Base-by-base conservation (phyloP, 1,140 invertebrate genomes). In the Yoshiicerus persimilis region DNA sequence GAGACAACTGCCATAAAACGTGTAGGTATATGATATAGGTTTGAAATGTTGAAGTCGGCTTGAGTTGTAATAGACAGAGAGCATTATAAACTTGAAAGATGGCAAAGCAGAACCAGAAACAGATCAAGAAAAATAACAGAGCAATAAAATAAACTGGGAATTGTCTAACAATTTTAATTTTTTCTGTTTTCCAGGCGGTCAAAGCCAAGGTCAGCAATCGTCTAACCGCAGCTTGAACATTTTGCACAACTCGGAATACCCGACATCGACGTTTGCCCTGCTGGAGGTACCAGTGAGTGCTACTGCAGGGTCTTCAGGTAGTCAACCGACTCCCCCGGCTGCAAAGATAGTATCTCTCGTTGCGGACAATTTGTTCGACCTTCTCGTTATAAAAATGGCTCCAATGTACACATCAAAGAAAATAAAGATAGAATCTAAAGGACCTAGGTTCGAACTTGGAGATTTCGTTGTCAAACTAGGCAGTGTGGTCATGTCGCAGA, bases 401-500 rank as follows among this genome's bases (percentile, higher is more conserved):
- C 95, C 95, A 83, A 96, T 97, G 89, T 99, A 98, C 91, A 95
- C 95, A 20, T 96, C 96, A 13, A 98, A 98, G 93, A 97, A 98
- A 92, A 92, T 92, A 38, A 94, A 94, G 92, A 95, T 97, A 86
- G 98, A 99, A 92, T 96, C 96, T 0, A 98, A 98, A 92, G 98
- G 98, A 0, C 96, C 96, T 0, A 94, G 97, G 80, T 99, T 97
- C 93, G 97, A 98, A 92, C 94, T 98, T 34, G 96, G 96, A 0
- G 98, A 99, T 92, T 99, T 99, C 93, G 95, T 97, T 90, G 96
- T 99, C 5, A 99, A 99, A 93, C 93, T 99, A 3, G 98, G 98
- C 32, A 97, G 95, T 77, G 97, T 99, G 3, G 96, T 96, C 11
- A 96, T 99, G 93, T 97, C 96, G 92, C 96, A 97, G 86, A 97